A percentile compares a stretch with the other conserved stretches of the same genome.
These are phyloP conservation scores for Idris sp. DNA, from an alignment of 1,140 invertebrate species.

Conservation along the genomic window DNA sequence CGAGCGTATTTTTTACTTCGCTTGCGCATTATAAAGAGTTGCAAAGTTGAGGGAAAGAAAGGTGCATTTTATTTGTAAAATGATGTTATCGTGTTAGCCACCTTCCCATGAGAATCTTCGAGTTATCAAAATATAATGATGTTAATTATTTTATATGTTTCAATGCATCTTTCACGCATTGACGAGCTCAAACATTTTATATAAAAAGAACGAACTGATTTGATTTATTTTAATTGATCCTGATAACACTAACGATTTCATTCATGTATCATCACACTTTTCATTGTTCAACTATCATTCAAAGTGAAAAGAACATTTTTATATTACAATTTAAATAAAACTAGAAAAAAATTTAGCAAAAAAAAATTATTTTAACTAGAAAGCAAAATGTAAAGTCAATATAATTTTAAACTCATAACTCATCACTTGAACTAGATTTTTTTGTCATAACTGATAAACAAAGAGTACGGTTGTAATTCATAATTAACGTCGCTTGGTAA, in stretches of 20 bases:
- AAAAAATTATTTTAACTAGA: too few relatives aligned
- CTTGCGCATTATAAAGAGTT: constrained; percentile 39
- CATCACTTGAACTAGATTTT: constrained; percentile 22
- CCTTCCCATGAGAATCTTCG: constrained; percentile 37
- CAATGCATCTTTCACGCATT: constrained; percentile 25
- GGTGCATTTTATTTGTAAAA: constrained; percentile 12
- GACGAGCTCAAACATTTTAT: neutral
- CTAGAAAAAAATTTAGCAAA: too few relatives aligned
- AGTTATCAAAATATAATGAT: constrained; percentile 48
- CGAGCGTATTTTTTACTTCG: constrained; percentile 13
- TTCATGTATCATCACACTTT: constrained; percentile 12
- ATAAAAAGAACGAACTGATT: constrained; percentile 27
- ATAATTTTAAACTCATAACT: constrained; percentile 1
- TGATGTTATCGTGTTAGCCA: constrained; percentile 17
- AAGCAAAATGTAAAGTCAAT: constrained; percentile 9
- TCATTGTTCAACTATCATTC: neutral
- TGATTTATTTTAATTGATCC: constrained; percentile 30
- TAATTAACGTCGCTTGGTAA: constrained; percentile 20
- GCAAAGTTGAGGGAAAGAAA: constrained; percentile 29
- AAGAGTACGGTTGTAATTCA: constrained; percentile 2
- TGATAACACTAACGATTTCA: constrained; percentile 28
- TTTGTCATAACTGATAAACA: constrained; percentile 11
- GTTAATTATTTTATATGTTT: constrained; percentile 41
- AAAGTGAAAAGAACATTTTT: constrained; percentile 1
- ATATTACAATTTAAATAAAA: too few relatives aligned